Evolutionary conservation across 1,140 invertebrate species (phyloP).

Genomic region (Nomia melanderi): DNA sequence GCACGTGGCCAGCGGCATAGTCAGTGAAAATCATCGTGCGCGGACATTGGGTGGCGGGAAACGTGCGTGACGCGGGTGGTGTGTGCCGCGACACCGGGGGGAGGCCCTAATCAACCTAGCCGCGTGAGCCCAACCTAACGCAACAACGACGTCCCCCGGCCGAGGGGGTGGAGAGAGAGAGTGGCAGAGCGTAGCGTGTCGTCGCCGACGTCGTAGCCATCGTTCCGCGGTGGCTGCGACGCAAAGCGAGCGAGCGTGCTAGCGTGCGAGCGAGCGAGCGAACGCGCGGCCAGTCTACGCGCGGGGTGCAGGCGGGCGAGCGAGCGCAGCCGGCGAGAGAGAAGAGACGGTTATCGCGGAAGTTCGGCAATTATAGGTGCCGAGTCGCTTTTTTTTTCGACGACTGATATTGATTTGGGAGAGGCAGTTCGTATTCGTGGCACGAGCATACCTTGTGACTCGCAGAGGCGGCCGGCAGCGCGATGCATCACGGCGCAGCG

Average conservation of each 20-base stretch:
- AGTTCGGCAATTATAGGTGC: slow-evolving; percentile 72
- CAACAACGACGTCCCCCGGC: background rate
- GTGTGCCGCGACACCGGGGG: slow-evolving; percentile 43
- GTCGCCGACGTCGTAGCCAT: too few species aligned
- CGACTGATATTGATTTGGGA: slow-evolving; percentile 81
- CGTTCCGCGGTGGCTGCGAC: slow-evolving; percentile 42
- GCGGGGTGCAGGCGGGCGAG: slow-evolving; percentile 43
- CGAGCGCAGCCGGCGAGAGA: slow-evolving; percentile 46
- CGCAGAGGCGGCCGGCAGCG: slow-evolving; percentile 65
- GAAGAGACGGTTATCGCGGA: slow-evolving; percentile 69
- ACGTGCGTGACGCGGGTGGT: slow-evolving; percentile 62
- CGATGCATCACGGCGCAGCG: slow-evolving; percentile 76
- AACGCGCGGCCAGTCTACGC: slow-evolving; percentile 46
- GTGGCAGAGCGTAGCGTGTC: slow-evolving; percentile 35
- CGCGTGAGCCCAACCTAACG: slow-evolving; percentile 70
- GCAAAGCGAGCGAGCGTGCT: slow-evolving; percentile 39
- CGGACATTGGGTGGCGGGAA: slow-evolving; percentile 67
- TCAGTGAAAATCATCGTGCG: slow-evolving; percentile 69
- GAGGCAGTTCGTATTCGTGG: slow-evolving; percentile 78
- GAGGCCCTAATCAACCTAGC: slow-evolving; percentile 72
- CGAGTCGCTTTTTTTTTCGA: slow-evolving; percentile 73
- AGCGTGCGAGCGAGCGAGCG: slow-evolving; percentile 39
- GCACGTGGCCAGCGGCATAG: slow-evolving; percentile 61
- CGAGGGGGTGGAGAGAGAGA: slow-evolving; percentile 29
- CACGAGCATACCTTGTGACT: slow-evolving; percentile 77